Evolutionary conservation across 2,797 vertebrate species (phyloP).

Genomic region (Balearica regulorum): DNA sequence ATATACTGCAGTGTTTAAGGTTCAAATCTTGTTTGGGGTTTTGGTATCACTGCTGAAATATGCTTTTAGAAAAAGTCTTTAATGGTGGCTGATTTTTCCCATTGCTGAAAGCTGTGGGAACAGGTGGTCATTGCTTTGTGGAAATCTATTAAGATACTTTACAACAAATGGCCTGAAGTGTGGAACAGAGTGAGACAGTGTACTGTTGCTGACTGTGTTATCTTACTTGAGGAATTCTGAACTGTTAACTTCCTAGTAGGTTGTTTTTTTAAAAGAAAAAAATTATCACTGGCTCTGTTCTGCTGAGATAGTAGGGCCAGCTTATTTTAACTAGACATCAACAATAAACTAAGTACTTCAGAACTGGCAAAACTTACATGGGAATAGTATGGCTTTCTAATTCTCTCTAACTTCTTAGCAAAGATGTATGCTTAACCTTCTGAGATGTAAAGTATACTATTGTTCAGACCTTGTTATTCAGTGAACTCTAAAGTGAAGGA

Average conservation of each 20-base stretch:
- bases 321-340: slow-evolving; percentile 6
- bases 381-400: neutral
- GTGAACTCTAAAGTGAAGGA: neutral
- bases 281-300: neutral
- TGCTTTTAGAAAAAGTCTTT: neutral
- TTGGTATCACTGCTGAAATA: neutral
- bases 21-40: neutral
- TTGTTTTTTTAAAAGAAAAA: neutral
- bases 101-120: slow-evolving; percentile 1
- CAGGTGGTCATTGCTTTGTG: slow-evolving; percentile 16
- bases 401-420: neutral
- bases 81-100: neutral
- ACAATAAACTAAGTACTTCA: neutral
- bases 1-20: neutral
- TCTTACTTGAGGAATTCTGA: slow-evolving; percentile 27
- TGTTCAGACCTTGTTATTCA: neutral
- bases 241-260: neutral
- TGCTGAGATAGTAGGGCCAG: slow-evolving; percentile 6
- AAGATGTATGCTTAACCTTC: neutral
- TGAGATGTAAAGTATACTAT: fast-evolving
- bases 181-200: neutral
- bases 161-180: neutral
- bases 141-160: neutral
- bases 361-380: neutral
- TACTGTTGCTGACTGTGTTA: slow-evolving; percentile 7